Conservation (phyloP, 2,888 invertebrate species). For the Seira ritae region DNA sequence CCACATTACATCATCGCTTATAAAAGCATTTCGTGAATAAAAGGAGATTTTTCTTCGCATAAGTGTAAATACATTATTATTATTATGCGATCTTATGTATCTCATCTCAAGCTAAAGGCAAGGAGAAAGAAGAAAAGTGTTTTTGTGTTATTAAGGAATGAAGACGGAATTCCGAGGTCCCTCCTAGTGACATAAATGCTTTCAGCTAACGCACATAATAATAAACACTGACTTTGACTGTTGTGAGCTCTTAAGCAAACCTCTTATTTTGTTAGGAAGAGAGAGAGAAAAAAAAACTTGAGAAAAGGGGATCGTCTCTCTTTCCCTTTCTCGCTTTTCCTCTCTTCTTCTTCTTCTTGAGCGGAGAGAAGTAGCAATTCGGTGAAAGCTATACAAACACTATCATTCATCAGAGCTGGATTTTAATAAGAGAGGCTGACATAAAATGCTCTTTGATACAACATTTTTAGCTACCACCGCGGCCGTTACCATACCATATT, state of each 20-base stretch:
- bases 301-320: constrained; percentile 48
- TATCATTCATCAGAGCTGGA: constrained; percentile 73
- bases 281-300: constrained; percentile 53
- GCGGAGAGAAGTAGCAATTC: constrained; percentile 26
- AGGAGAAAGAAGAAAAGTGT: constrained; percentile 33
- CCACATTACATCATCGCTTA: constrained; percentile 35
- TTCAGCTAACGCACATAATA: constrained; percentile 55
- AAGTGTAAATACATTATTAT: constrained; percentile 39
- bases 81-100: constrained; percentile 53
- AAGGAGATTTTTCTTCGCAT: constrained; percentile 11
- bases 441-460: constrained; percentile 70
- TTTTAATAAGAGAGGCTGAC: constrained; percentile 73
- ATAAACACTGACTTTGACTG: constrained; percentile 40
- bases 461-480: constrained; percentile 45
- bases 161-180: constrained; percentile 61
- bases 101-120: constrained; percentile 38
- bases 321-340: constrained; percentile 14
- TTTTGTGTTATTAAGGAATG: constrained; percentile 59
- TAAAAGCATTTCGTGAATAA: constrained; percentile 38
- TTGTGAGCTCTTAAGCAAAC: constrained; percentile 58
- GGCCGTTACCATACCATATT: constrained; percentile 22
- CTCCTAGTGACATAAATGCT: constrained; percentile 44
- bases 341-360: constrained; percentile 24
- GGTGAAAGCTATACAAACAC: constrained; percentile 53
- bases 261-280: constrained; percentile 62